These are phyloP conservation scores for Thrips palmi DNA, from an alignment of 1,140 invertebrate species.

Conservation along the genomic window DNA sequence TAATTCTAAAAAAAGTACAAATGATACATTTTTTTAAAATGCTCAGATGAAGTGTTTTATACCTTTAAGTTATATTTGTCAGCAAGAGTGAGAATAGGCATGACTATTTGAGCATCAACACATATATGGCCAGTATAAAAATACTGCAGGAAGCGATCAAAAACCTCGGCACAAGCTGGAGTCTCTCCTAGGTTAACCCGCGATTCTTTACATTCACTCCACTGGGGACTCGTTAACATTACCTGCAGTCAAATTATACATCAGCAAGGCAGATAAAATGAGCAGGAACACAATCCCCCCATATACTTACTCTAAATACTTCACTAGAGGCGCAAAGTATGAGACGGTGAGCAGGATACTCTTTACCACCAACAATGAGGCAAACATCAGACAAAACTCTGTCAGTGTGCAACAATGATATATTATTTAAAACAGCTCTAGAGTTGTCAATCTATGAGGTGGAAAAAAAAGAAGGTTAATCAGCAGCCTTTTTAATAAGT, in stretches of 20 bases:
- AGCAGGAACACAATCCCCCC: too few relatives aligned
- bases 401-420: conserved; percentile 63
- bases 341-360: conserved; percentile 75
- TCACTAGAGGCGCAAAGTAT: conserved; percentile 89
- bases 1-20: too few relatives aligned
- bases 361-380: conserved; percentile 55
- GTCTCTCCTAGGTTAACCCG: conserved; percentile 71
- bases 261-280: not conserved
- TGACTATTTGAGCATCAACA: conserved; percentile 61
- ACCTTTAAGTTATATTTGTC: conserved; percentile 89
- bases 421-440: conserved; percentile 55
- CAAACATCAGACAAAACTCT: conserved; percentile 72
- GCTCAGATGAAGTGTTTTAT: conserved; percentile 12
- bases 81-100: conserved; percentile 69
- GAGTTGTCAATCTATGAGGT: conserved; percentile 78
- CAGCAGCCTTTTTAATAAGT: conserved; percentile 9
- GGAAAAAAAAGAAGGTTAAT: conserved; percentile 19
- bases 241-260: conserved; percentile 33
- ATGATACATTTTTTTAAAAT: conserved; percentile 6
- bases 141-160: conserved; percentile 75
- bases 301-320: conserved; percentile 71
- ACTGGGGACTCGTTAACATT: conserved; percentile 86
- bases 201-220: conserved; percentile 76
- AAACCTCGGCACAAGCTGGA: conserved; percentile 60
- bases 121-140: conserved; percentile 83